These are phyloP conservation scores for Diogma glabrata DNA, from an alignment of 2,888 invertebrate genomes.

Conservation along the genomic window DNA sequence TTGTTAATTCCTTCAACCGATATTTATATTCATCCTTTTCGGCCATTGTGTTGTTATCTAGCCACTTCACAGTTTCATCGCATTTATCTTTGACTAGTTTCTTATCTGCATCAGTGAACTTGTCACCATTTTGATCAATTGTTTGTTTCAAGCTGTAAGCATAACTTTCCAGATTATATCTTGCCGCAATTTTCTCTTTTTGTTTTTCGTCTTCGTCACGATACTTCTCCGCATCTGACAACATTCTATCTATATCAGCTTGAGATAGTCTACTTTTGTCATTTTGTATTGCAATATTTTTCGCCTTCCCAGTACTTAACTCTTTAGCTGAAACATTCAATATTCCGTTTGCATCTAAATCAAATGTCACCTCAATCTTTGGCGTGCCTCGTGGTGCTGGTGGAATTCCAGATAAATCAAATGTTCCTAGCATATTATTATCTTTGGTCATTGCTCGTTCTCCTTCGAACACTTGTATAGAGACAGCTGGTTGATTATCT, in stretches of 20 bases:
- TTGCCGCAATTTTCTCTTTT: conserved; percentile 47
- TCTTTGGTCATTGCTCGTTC: conserved; percentile 89
- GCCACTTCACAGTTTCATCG: conserved; percentile 54
- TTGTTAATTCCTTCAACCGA: conserved; percentile 50
- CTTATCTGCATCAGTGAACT: conserved; percentile 52
- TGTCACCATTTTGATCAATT: conserved; percentile 49
- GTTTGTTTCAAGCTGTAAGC: conserved; percentile 59
- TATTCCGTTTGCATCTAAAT: conserved; percentile 90
- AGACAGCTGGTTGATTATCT: conserved; percentile 68
- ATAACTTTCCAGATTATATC: conserved; percentile 59
- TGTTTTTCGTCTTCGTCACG: conserved; percentile 57
- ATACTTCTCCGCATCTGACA: conserved; percentile 56
- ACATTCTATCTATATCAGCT: conserved; percentile 66
- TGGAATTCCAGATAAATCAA: conserved; percentile 92
- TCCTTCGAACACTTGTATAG: conserved; percentile 63
- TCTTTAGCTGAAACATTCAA: conserved; percentile 74
- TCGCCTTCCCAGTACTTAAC: conserved; percentile 52
- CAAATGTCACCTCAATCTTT: conserved; percentile 77
- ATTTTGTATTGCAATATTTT: conserved; percentile 71
- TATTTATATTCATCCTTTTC: conserved; percentile 52
- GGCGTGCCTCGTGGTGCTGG: conserved; percentile 85
- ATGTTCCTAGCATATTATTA: conserved; percentile 91
- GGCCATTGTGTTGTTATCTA: conserved; percentile 65
- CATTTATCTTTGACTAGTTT: conserved; percentile 53
- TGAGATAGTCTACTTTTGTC: conserved; percentile 71